Conservation (phyloP, 1,140 invertebrate species). For the Drosophila truncata region DNA sequence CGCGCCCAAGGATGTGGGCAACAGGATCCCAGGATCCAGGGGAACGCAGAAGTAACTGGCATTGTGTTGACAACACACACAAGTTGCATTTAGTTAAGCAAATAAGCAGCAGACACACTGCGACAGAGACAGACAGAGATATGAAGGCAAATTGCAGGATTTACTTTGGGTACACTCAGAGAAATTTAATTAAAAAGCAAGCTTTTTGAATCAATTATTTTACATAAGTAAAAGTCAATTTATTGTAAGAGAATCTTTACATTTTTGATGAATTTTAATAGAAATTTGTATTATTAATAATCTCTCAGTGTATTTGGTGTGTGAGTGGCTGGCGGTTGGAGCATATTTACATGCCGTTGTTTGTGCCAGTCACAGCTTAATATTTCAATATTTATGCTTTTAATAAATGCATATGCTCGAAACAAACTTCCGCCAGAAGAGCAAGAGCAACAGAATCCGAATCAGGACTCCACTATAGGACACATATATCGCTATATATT, state of each 20-base stretch:
- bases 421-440: conserved; percentile 70
- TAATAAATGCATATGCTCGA: conserved; percentile 81
- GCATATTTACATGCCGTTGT: conserved; percentile 62
- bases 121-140: conserved; percentile 3
- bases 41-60: conserved; percentile 39
- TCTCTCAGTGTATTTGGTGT: conserved; percentile 7
- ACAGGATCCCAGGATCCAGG: neutral
- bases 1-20: conserved; percentile 11
- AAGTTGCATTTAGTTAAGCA: conserved; percentile 82
- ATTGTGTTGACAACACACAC: conserved; percentile 76
- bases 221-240: neutral
- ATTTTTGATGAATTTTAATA: neutral
- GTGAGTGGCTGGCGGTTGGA: neutral
- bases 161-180: conserved; percentile 26
- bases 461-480: conserved; percentile 9
- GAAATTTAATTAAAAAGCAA: neutral
- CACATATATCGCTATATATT: neutral
- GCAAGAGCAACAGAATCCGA: conserved; percentile 34
- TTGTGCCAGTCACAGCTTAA: conserved; percentile 81
- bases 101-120: conserved; percentile 58
- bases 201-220: neutral
- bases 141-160: conserved; percentile 63
- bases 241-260: neutral
- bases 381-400: conserved; percentile 84
- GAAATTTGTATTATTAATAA: neutral